Evolutionary conservation across 2,797 vertebrate genomes (phyloP).

Genomic region (Paedocypris micromegethes): DNA sequence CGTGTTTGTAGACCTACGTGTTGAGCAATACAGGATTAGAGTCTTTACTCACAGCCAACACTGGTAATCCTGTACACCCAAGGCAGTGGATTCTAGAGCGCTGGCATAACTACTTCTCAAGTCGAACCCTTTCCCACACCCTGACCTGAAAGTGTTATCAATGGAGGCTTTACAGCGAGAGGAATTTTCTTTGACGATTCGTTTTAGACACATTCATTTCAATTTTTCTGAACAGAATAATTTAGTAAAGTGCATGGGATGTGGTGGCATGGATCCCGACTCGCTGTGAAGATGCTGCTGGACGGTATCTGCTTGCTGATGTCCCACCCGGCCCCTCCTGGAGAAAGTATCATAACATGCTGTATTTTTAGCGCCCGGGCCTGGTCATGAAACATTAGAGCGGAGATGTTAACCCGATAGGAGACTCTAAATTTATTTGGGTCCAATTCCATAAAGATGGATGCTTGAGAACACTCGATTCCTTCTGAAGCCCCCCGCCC

Average conservation of each 20-base stretch:
- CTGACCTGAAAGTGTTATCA: conserved; percentile 20
- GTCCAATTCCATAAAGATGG: conserved; percentile 67
- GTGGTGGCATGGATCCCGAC: conserved; percentile 53
- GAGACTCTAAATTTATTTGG: conserved; percentile 77
- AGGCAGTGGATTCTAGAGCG: conserved; percentile 65
- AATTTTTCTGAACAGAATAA: conserved; percentile 29
- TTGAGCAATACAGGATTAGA: conserved; percentile 76
- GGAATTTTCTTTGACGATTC: too few relatives aligned
- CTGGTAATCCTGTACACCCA: conserved; percentile 68
- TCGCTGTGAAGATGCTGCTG: conserved; percentile 57
- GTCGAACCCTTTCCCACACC: conserved; percentile 30
- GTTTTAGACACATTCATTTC: too few relatives aligned
- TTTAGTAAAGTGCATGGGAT: conserved; percentile 54
- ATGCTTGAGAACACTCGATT: conserved; percentile 40
- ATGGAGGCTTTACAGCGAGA: too few relatives aligned
- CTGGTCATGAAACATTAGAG: conserved; percentile 84
- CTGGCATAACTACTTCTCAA: conserved; percentile 58
- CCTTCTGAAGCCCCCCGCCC: conserved; percentile 26
- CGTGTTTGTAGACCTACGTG: conserved; percentile 28
- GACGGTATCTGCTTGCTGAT: conserved; percentile 71
- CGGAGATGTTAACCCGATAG: conserved; percentile 73
- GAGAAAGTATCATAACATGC: conserved; percentile 83
- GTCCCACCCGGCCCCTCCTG: conserved; percentile 71
- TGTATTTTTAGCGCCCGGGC: conserved; percentile 85
- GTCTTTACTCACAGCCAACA: conserved; percentile 68